phyloP scores from a whole-genome alignment of 92 coral and sea anemone genomes.

The Porites rus region DNA sequence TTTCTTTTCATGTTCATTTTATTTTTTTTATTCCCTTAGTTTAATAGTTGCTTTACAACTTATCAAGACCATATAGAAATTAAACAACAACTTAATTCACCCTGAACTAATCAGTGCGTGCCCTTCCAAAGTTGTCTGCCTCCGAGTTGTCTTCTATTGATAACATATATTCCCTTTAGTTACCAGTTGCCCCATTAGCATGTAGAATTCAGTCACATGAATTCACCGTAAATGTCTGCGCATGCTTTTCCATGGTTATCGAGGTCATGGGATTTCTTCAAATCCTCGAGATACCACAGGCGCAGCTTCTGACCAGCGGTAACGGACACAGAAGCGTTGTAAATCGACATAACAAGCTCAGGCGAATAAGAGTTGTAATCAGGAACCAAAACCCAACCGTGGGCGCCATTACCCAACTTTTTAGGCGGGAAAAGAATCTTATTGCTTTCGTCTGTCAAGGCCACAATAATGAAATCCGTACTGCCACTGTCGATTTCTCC shows the following conservation, averaged over 20 bases:
- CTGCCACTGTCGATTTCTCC: background rate
- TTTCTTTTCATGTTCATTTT: no score
- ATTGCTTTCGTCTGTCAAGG: background rate
- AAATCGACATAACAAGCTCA: background rate
- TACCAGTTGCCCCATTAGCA: no score
- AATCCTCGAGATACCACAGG: constrained; percentile 8
- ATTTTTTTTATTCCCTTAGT: no score
- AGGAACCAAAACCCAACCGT: background rate
- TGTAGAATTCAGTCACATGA: background rate
- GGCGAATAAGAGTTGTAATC: background rate
- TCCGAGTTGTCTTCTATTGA: no score
- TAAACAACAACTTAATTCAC: no score
- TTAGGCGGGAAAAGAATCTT: background rate
- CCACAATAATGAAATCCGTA: background rate
- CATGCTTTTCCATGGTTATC: constrained; percentile 8
- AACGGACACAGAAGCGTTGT: background rate
- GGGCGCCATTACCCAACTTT: background rate
- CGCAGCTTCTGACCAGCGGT: constrained; percentile 9
- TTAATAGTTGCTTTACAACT: no score
- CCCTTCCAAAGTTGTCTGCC: no score
- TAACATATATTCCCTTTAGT: no score
- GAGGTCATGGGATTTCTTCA: background rate
- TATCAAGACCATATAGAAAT: no score
- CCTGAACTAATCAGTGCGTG: no score
- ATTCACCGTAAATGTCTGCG: constrained; percentile 9